Conservation (phyloP, 2,888 invertebrate genomes). For the Meteorus colon region DNA sequence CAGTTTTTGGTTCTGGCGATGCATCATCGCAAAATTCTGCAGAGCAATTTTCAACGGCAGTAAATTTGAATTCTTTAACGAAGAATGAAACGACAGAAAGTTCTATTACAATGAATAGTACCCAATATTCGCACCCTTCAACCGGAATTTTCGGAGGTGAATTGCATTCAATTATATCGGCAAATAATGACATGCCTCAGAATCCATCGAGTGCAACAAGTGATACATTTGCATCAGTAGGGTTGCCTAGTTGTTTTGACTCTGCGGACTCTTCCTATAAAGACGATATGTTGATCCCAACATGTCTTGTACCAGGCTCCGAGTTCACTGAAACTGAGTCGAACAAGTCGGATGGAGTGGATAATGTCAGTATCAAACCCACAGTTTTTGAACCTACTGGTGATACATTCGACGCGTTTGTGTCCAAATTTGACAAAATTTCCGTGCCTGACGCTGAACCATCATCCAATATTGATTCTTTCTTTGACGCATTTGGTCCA, state of each 20-base stretch:
- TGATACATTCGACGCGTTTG: constrained; percentile 90
- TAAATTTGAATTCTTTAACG: constrained; percentile 56
- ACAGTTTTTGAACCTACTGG: constrained; percentile 67
- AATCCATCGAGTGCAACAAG: constrained; percentile 35
- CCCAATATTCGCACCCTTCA: constrained; percentile 46
- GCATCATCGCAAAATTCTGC: constrained; percentile 33
- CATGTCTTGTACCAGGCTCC: constrained; percentile 60
- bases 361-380: constrained; percentile 61
- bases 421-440: constrained; percentile 89
- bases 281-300: constrained; percentile 49
- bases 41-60: constrained; percentile 6
- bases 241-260: constrained; percentile 49
- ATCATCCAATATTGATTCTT: constrained; percentile 71
- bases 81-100: constrained; percentile 50
- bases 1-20: constrained; percentile 44
- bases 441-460: constrained; percentile 72
- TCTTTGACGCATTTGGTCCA: constrained; percentile 75
- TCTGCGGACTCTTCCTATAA: constrained; percentile 46
- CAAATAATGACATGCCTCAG: constrained; percentile 30
- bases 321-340: constrained; percentile 60
- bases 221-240: constrained; percentile 52
- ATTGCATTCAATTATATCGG: constrained; percentile 49
- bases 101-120: constrained; percentile 25
- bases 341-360: constrained; percentile 59
- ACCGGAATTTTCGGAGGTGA: constrained; percentile 47